Percentiles rank a stretch among this genome's conserved stretches.
phyloP scores from a whole-genome alignment of 2,888 invertebrate genomes.

The Callyntrura guangdongensis region DNA sequence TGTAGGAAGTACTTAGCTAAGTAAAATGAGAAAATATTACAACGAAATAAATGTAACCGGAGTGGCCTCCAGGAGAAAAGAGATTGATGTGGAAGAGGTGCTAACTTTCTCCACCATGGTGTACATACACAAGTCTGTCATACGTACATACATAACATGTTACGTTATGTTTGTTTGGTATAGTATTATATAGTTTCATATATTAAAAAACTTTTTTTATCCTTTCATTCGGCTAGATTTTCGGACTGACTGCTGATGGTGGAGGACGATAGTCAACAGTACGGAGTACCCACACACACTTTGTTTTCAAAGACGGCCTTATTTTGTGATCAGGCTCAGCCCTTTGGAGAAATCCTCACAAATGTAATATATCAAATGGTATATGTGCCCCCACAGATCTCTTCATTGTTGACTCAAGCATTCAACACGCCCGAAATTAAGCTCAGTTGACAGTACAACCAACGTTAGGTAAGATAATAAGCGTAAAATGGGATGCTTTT shows the following conservation, averaged over 20 bases:
- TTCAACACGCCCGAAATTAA: conserved; percentile 57
- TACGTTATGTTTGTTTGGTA: too few species aligned
- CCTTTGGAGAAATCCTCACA: conserved; percentile 4
- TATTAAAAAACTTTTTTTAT: conserved; percentile 26
- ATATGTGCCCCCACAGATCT: neutral
- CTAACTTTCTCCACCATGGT: conserved; percentile 2
- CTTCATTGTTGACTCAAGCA: conserved; percentile 67
- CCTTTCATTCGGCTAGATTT: neutral
- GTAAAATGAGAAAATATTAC: conserved; percentile 27
- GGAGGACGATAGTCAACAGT: neutral
- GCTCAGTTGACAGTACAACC: conserved; percentile 62
- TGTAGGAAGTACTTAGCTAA: neutral
- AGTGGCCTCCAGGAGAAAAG: neutral
- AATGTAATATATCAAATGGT: conserved; percentile 56
- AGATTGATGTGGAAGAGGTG: conserved; percentile 33
- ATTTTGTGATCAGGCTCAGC: neutral
- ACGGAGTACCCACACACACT: neutral
- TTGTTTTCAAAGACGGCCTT: conserved; percentile 8
- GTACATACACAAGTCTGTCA: neutral
- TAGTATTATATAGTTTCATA: too few species aligned
- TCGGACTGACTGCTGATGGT: neutral
- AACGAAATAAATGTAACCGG: neutral
- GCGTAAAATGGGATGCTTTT: conserved; percentile 58
- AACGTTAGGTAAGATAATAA: conserved; percentile 54
- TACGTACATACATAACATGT: neutral